Evolutionary conservation across 2,888 invertebrate species (phyloP), one percentile per base, ranked within the genome.

Genomic region (Ptychoptera contaminata): DNA sequence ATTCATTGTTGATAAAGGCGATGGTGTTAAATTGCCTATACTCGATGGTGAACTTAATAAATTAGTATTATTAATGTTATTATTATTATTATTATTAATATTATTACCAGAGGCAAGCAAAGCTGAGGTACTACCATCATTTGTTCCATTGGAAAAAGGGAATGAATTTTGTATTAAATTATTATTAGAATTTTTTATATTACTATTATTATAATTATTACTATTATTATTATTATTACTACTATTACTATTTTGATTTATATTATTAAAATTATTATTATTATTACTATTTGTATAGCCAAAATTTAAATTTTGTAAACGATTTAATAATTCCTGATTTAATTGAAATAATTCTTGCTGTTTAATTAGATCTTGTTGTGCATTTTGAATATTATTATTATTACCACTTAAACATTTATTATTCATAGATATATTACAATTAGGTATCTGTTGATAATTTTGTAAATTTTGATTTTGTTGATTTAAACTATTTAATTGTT

Each of bases 401-500:
- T 38, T 42, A 23, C 23, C 23, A 7, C 23, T 23, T 23, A 23
- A 23, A 23, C 23, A 23, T 23, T 23, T 23, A 23, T 23, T 23
- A 23, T 7, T 23, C 7, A 23, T 23, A 5, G 23, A 23, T 23
- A 23, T 5, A 32, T 32, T 32, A 11, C 9, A 32, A 11, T 32
- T 9, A 7, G 32, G 32, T 32, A 32, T 32, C 8, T 32, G 32
- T 50, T 65, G 64, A 45, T 64, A 57, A 47, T 64, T 63, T 49
- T 65, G 65, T 43, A 65, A 54, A 52, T 65, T 63, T 48, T 65
- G 64, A 46, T 60, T 64, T 49, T 65, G 65, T 49, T 65, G 65
- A 53, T 65, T 65, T 40, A 65, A 57, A 3, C 65, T 65, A 48
- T 59, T 65, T 47, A 65, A 49, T 49, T 65, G 65, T 32, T 64